Base-by-base conservation (phyloP, 2,888 invertebrate species). In the Drosophila vallismaia region DNA sequence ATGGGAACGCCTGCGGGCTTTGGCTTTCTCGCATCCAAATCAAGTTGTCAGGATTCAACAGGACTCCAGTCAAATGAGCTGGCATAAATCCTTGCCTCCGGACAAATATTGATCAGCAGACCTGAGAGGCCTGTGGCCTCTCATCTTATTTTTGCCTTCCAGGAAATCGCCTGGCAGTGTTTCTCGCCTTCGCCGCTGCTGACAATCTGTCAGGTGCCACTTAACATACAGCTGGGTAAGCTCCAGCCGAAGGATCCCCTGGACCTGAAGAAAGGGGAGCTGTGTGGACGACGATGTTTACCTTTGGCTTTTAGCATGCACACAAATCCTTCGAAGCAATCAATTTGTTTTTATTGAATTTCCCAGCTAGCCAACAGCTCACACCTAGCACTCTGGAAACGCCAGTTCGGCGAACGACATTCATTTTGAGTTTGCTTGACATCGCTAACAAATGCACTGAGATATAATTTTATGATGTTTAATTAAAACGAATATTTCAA, bases 291-390 rank as follows among this genome's bases (percentile, higher is more conserved):
- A 24, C 50, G 51, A 50, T 81, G 77, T 78, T 84, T 77, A 81
- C 81, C 74, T 83, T 79, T 68, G 50, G 60, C 70, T 70, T 76
- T 71, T 71, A 59, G 71, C 62, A 74, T 74, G 70, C 82, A 71
- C 73, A 71, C 75, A 80, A 80, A 84, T 80, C 80, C 80, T 72
- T 68, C 75, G 59, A 53, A 82, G 79, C 82, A 86, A 85, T 85
- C 84, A 85, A 85, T 86, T 86, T 82, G 84, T 74, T 84, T 85
- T 85, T 85, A 85, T 85, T 85, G 86, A 85, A 86, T 84, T 84
- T 78, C 57, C 57, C 29, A 40, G 44, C 62, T 54, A 68, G 67
- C 72, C 62, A n/a, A 62, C 36, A 36, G 36, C 36, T n/a, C 36
- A 12, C 36, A 36, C 36, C 36, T 36, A 36, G 36, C 59, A 46